These are phyloP conservation scores for Rhyacophila brunnea DNA, from an alignment of 1,140 invertebrate genomes.

Conservation along the genomic window DNA sequence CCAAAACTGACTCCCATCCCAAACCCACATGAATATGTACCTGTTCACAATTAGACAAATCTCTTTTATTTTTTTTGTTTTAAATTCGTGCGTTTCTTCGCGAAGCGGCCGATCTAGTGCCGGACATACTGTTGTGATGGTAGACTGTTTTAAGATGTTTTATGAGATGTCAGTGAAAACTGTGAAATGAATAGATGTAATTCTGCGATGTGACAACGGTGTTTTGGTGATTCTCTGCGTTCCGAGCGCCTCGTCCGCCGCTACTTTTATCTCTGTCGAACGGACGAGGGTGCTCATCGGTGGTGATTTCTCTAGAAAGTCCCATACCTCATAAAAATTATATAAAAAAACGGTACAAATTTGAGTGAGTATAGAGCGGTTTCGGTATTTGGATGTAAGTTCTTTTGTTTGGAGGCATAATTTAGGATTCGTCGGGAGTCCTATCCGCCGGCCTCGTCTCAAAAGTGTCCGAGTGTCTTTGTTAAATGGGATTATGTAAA, in stretches of 20 bases:
- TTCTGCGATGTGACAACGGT: not conserved
- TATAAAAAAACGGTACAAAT: too few species aligned
- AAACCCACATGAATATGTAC: constrained; percentile 20
- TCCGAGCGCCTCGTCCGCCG: too few species aligned
- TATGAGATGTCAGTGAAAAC: not conserved
- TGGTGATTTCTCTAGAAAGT: too few species aligned
- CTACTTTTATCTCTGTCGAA: too few species aligned
- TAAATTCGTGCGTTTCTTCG: not conserved
- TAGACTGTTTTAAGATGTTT: not conserved
- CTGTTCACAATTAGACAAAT: constrained; percentile 23
- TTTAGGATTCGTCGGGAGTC: too few species aligned
- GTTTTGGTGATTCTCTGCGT: not conserved
- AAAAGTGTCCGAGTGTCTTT: constrained; percentile 34
- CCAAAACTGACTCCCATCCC: constrained; percentile 7
- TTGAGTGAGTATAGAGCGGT: too few species aligned
- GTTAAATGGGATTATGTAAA: constrained; percentile 34
- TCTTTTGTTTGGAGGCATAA: too few species aligned
- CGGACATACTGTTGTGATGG: not conserved
- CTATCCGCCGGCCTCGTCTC: too few species aligned
- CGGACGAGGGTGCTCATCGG: too few species aligned
- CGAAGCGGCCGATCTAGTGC: not conserved
- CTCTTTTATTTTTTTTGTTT: constrained; percentile 1
- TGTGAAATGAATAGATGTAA: not conserved
- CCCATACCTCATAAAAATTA: too few species aligned
- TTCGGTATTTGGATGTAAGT: too few species aligned